These are phyloP conservation scores for Argyra leucocephala DNA, from an alignment of 2,888 invertebrate species.

Conservation along the genomic window DNA sequence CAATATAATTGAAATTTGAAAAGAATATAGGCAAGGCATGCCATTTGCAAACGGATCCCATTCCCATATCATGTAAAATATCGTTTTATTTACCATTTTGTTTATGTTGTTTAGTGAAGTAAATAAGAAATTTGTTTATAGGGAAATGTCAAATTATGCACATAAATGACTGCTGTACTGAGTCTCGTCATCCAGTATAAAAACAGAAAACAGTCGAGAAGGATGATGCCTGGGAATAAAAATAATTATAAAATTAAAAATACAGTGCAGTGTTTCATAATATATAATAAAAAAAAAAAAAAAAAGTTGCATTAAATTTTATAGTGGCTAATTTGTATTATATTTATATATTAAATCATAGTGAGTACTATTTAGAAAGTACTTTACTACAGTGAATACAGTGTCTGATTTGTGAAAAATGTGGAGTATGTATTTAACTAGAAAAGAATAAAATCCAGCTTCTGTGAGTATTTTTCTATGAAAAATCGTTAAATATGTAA, in stretches of 20 bases:
- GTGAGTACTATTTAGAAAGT: not conserved
- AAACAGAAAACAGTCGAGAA: not conserved
- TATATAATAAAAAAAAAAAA: not conserved
- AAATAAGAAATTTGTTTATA: not conserved
- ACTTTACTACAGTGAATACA: not conserved
- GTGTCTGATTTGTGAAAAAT: not conserved
- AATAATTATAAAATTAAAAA: slow-evolving; percentile 1
- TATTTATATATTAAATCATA: not conserved
- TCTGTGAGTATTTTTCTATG: not conserved
- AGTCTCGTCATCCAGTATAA: slow-evolving; percentile 6
- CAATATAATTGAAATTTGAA: too few species aligned
- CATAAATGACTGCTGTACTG: slow-evolving; percentile 4
- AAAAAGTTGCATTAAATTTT: not conserved
- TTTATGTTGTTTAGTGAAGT: too few species aligned
- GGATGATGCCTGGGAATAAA: not conserved
- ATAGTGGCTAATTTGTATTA: not conserved
- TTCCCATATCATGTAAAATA: too few species aligned
- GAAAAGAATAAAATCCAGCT: not conserved
- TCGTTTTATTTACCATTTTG: too few species aligned
- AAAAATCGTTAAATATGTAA: too few species aligned
- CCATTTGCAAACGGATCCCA: too few species aligned
- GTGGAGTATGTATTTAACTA: not conserved
- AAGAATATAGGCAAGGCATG: too few species aligned
- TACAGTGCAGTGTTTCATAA: slow-evolving; percentile 3
- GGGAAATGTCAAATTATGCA: not conserved